Conservation (phyloP, 1,140 invertebrate genomes). For the Plectus sambesii region DNA sequence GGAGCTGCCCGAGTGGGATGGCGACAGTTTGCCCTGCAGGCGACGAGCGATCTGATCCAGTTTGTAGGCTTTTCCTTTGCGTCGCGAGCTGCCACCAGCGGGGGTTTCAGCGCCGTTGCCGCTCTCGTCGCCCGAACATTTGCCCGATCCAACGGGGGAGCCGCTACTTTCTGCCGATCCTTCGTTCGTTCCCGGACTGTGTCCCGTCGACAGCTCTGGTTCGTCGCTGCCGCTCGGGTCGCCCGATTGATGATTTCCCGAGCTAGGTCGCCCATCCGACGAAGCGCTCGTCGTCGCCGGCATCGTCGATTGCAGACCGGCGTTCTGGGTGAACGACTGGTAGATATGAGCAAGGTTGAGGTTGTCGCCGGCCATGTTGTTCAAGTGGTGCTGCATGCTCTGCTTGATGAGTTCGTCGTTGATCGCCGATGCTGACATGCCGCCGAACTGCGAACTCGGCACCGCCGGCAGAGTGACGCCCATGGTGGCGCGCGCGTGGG, state of each 20-base stretch:
- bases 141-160: slow-evolving; percentile 20
- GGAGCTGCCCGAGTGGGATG: slow-evolving; percentile 8
- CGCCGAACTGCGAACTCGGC: no score
- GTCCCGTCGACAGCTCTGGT: neutral
- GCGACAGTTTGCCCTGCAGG: slow-evolving; percentile 45
- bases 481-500: no score
- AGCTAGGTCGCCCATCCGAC: neutral
- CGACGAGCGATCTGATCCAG: slow-evolving; percentile 55
- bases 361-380: neutral
- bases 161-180: slow-evolving; percentile 18
- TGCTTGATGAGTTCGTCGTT: slow-evolving; percentile 8
- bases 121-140: slow-evolving; percentile 7
- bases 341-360: neutral
- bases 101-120: slow-evolving; percentile 8
- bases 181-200: slow-evolving; percentile 9
- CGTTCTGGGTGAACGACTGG: neutral
- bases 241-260: neutral
- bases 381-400: neutral
- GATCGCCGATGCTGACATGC: slow-evolving; percentile 4
- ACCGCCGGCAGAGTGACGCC: no score
- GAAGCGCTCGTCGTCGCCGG: neutral
- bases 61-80: slow-evolving; percentile 68
- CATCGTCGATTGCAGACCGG: neutral
- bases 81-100: slow-evolving; percentile 51
- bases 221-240: neutral